Base-by-base conservation (phyloP, 2,888 invertebrate species). In the Rhogogaster chlorosoma region DNA sequence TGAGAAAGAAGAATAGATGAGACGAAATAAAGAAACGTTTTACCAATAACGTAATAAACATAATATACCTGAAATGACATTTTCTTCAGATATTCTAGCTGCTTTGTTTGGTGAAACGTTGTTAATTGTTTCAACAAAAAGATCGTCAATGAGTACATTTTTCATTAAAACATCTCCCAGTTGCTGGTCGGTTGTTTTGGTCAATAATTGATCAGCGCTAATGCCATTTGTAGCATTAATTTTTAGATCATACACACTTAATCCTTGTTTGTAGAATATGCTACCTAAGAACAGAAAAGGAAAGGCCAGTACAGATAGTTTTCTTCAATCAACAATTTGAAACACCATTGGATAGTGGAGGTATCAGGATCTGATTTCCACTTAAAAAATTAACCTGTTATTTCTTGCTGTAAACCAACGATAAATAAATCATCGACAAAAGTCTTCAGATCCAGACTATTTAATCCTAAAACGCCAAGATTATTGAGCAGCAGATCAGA, bases 21-120 rank as follows among this genome's bases (percentile, higher is more conserved):
- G 32, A 67, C 18, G 0, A 15, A 32, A 18, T 10, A 18, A 49
- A 12, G 42, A 45, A 64, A 12, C 73, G 42, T 70, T 67, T 82
- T 67, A 45, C 26, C 64, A 45, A 71, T 32, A 67, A 36, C 6
- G 7, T 32, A 26, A 1, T 61, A n/a, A 77, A 67, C 57, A 84
- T 49, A 82, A 84, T 49, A 82, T 88, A 90, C 92, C 92, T 88
- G 88, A 88, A 53, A 92, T 89, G 61, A 90, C 84, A 84, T 92
- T 92, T 61, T 88, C 84, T 6, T 86, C 86, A 2, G 91, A 90
- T 42, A 89, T 87, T 87, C 89, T 89, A 2, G 92, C 92, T 75
- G 89, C 89, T 82, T 90, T 85, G 0, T 88, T 84, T 12, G 91
- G 75, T 0, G 86, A 84, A 2, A 92, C 86, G 0, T 89, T 90